Base-by-base conservation (phyloP, 1,140 invertebrate genomes). In the Lepidurus apus region DNA sequence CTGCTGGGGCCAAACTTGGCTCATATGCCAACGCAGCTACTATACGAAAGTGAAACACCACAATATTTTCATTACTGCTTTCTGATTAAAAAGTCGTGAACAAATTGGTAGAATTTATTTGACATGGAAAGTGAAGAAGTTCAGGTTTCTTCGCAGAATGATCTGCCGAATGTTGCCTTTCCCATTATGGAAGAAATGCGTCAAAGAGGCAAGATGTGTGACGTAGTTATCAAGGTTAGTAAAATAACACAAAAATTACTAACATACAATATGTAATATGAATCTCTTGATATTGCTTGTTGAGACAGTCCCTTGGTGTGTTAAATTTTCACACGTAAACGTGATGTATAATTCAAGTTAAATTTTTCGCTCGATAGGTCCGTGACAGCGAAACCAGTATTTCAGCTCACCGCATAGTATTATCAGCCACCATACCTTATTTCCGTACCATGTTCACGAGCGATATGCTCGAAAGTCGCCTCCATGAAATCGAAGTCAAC, bases 401-500 rank as follows among this genome's bases (percentile, higher is more conserved):
- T 83, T 90, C 89, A 81, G 94, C 93, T 17, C 95, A 97, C 86
- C 88, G 93, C 80, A 90, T 96, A 80, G 92, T 97, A 26, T 85
- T 97, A 47, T 93, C 94, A 24, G 91, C 93, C 6, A 93, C 92
- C 24, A 94, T 96, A 83, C 95, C 95, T 11, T 97, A 96, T 84
- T 97, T 96, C 85, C 89, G 94, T 86, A 93, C 92, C 17, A 96
- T 97, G 95, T 96, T 97, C 85, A 92, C 92, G 13, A 90, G 92
- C 85, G 93, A 95, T 83, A 95, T 96, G 93, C 88, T 91, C 1
- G 95, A 96, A 85, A 91, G 91, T 80, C 91, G 92, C 81, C 91
- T 93, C 82, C 90, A 90, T 82, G 93, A 94, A 83, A 93, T 96
- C 73, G 91, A 89, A 76, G 91, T 96, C 84, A 89, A 93, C 84